Percentiles rank a stretch among this genome's conserved stretches.
Conservation (phyloP, 2,888 invertebrate species). For the Endotricha flammealis region DNA sequence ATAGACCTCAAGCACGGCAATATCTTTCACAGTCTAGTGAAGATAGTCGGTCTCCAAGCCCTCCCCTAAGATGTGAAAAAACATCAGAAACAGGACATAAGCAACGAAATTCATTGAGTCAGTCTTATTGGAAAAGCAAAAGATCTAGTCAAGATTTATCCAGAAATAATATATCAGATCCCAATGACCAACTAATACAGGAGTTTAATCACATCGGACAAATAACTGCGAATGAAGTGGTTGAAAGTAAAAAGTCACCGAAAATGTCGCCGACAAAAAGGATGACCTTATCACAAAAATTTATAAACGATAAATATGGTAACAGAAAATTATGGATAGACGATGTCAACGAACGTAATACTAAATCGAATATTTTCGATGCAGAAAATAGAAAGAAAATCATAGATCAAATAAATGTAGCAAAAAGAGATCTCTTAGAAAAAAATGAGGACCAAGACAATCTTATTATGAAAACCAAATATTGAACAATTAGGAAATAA, state of each 20-base stretch:
- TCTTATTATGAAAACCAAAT: constrained; percentile 38
- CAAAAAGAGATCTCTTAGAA: constrained; percentile 50
- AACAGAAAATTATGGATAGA: constrained; percentile 70
- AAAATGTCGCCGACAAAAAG: constrained; percentile 55
- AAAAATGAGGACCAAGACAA: constrained; percentile 50
- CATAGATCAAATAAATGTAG: constrained; percentile 53
- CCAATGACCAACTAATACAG: constrained; percentile 60
- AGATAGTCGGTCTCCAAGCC: constrained; percentile 79
- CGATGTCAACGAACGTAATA: constrained; percentile 50
- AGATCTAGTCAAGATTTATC: constrained; percentile 61
- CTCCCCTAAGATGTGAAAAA: constrained; percentile 58
- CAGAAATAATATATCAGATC: constrained; percentile 44
- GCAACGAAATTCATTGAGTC: constrained; percentile 66
- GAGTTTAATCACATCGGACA: constrained; percentile 72
- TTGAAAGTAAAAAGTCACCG: constrained; percentile 55
- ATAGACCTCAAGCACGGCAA: constrained; percentile 76
- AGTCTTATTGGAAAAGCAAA: constrained; percentile 73
- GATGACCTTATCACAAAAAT: constrained; percentile 71
- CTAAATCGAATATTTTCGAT: constrained; percentile 49
- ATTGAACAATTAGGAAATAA: constrained; percentile 26
- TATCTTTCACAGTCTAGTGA: constrained; percentile 80
- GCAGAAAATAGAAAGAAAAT: constrained; percentile 59
- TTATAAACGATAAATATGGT: constrained; percentile 75
- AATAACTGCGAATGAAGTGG: constrained; percentile 52
- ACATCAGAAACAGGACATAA: constrained; percentile 54